A percentile compares a stretch with the other conserved stretches of the same genome.
Conservation (phyloP, 2,797 vertebrate genomes). For the Tenualosa ilisha region DNA sequence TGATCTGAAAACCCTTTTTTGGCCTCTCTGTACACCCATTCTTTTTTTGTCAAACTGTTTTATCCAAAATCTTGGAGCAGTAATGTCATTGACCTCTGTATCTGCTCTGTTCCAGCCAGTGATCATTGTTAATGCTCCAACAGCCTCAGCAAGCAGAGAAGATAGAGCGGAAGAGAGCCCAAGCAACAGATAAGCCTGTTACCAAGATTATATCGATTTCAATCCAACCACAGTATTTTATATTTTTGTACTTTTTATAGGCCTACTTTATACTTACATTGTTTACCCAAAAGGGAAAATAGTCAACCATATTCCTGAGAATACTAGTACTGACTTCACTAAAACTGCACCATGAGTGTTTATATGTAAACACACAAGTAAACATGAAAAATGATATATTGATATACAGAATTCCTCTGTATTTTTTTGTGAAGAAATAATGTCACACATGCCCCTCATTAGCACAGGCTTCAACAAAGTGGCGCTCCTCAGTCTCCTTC, state of each 20-base stretch:
- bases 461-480: no score
- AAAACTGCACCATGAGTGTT: not conserved
- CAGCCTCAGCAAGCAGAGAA: constrained; percentile 44
- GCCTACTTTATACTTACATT: not conserved
- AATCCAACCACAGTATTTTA: not conserved
- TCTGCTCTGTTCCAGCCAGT: constrained; percentile 62
- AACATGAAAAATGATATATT: not conserved
- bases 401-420: no score
- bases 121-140: constrained; percentile 61
- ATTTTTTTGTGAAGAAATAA: no score
- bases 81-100: not conserved
- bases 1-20: not conserved
- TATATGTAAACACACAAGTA: not conserved
- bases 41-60: not conserved
- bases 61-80: no score
- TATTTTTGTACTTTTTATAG: not conserved
- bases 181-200: not conserved
- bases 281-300: not conserved
- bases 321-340: not conserved
- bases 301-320: not conserved
- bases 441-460: no score
- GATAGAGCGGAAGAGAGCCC: not conserved
- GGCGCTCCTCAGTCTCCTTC: no score
- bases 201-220: not conserved
- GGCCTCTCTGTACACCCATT: not conserved